These are phyloP conservation scores for Indicator maculatus DNA, from an alignment of 2,113 vertebrate genomes.

Conservation along the genomic window DNA sequence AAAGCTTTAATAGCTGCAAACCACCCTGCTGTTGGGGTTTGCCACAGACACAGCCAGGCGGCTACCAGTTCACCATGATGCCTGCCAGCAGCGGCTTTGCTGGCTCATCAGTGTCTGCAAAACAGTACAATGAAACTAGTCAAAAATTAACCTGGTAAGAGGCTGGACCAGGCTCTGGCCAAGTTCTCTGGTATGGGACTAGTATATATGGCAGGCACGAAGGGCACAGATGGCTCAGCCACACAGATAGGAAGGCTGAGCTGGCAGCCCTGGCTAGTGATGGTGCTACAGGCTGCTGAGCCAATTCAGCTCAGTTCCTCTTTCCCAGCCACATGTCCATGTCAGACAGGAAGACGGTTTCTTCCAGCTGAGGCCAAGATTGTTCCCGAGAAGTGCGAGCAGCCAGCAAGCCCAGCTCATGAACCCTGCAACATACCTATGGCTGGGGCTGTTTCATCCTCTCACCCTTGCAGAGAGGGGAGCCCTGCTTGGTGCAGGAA, in stretches of 20 bases:
- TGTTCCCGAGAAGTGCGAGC: neutral
- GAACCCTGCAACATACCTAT: fast-evolving
- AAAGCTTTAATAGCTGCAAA: neutral
- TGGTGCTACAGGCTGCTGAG: neutral
- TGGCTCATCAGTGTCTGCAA: neutral
- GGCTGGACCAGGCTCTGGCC: neutral
- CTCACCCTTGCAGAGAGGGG: neutral
- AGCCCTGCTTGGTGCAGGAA: neutral
- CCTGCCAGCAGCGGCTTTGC: neutral
- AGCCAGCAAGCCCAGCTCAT: neutral
- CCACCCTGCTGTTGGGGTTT: neutral
- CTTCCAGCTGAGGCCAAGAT: neutral
- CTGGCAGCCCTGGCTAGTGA: neutral
- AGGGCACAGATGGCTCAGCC: neutral
- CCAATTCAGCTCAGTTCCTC: neutral
- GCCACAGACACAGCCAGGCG: neutral
- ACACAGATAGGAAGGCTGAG: neutral
- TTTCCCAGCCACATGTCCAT: neutral
- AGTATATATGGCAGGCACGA: neutral
- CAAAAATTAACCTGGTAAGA: neutral
- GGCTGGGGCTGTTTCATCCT: neutral
- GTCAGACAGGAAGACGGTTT: neutral
- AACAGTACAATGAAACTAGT: neutral
- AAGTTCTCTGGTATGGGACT: neutral
- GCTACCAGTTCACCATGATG: neutral